These are phyloP conservation scores for Cephus spinipes DNA, from an alignment of 2,888 invertebrate species.

Conservation along the genomic window DNA sequence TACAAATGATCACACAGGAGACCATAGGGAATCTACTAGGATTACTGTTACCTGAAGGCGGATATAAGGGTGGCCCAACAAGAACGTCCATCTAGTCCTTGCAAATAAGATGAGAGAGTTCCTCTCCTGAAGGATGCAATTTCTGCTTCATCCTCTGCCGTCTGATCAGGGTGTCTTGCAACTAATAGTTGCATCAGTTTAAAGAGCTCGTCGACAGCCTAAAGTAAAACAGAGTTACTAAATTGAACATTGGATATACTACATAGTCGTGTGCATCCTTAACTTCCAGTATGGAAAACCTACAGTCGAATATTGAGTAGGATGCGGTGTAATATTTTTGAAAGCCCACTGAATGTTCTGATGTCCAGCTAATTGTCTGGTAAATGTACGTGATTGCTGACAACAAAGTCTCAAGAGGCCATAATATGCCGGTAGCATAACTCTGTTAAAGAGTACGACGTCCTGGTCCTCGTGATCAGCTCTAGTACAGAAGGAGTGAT, in stretches of 20 bases:
- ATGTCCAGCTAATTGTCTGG: conserved; percentile 88
- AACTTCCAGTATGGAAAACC: conserved; percentile 34
- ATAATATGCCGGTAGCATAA: conserved; percentile 94
- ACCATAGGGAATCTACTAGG: conserved; percentile 1
- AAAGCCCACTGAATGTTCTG: conserved; percentile 98
- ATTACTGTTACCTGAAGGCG: conserved; percentile 71
- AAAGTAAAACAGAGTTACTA: conserved; percentile 30
- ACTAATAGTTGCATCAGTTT: conserved; percentile 91
- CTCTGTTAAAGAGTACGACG: conserved; percentile 92
- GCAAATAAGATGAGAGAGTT: conserved; percentile 89
- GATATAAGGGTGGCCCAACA: conserved; percentile 96
- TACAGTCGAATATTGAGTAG: conserved; percentile 88
- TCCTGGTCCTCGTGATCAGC: conserved; percentile 98
- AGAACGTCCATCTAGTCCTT: conserved; percentile 89
- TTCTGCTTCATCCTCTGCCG: conserved; percentile 82
- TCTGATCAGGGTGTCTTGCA: conserved; percentile 82
- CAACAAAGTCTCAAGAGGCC: conserved; percentile 91
- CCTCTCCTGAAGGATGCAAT: conserved; percentile 87
- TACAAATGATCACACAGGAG: background rate
- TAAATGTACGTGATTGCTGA: conserved; percentile 87
- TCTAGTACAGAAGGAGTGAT: conserved; percentile 66
- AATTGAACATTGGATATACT: conserved; percentile 6
- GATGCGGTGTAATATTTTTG: conserved; percentile 95
- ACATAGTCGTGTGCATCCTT: background rate
- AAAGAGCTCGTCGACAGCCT: conserved; percentile 92